A percentile compares a stretch with the other conserved stretches of the same genome.
These are phyloP conservation scores for Buteo buteo DNA, from an alignment of 2,113 vertebrate genomes.

Conservation along the genomic window DNA sequence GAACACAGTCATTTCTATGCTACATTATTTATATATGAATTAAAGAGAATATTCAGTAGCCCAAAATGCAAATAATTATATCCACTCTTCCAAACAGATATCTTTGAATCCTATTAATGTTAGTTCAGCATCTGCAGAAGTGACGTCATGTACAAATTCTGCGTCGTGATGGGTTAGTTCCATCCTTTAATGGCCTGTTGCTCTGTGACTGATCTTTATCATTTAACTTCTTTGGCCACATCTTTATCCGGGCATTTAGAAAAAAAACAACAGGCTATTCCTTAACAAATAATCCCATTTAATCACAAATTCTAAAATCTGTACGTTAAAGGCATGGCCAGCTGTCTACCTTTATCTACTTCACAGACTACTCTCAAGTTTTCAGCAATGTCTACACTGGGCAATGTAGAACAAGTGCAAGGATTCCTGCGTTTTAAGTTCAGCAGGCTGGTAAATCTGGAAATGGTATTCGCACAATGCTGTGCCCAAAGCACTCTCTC, in stretches of 20 bases:
- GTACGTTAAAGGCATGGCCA: neutral
- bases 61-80: neutral
- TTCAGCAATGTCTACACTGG: neutral
- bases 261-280: neutral
- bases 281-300: neutral
- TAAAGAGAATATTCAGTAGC: neutral
- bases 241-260: neutral
- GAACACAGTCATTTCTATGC: neutral
- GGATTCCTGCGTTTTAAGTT: neutral
- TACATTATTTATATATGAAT: neutral
- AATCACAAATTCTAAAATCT: neutral
- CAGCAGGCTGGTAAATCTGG: neutral
- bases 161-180: neutral
- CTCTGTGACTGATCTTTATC: neutral
- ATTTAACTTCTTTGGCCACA: neutral
- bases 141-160: neutral
- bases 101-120: neutral
- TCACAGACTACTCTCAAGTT: neutral
- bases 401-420: accelerated
- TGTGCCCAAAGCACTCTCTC: neutral
- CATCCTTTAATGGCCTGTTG: neutral
- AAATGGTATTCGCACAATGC: neutral
- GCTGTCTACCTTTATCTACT: neutral
- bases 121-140: neutral
- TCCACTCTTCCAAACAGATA: neutral